Conservation (phyloP, 2,113 vertebrate species). For the Euleptes europaea region DNA sequence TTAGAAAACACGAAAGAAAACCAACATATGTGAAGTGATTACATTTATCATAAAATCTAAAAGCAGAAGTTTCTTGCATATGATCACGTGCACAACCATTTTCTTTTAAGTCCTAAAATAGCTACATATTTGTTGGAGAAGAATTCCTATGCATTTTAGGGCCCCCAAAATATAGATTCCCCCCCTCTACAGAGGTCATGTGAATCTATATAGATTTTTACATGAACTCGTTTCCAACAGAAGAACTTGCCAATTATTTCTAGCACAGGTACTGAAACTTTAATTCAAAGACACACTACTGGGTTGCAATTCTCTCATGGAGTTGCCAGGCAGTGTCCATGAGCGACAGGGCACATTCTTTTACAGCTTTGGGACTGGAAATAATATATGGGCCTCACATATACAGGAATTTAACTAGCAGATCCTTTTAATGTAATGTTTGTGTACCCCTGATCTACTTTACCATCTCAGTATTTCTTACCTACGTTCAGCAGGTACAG, state of each 20-base stretch:
- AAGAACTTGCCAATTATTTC: background rate
- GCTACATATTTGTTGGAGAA: background rate
- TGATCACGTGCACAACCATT: background rate
- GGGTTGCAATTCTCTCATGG: background rate
- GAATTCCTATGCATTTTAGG: background rate
- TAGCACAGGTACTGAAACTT: background rate
- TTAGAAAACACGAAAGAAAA: conserved; percentile 53
- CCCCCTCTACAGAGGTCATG: background rate
- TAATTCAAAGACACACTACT: background rate
- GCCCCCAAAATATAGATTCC: background rate
- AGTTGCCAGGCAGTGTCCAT: background rate
- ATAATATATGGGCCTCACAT: background rate
- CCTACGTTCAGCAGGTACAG: conserved; percentile 89
- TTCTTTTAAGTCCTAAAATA: background rate
- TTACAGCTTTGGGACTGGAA: background rate
- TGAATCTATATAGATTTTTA: background rate
- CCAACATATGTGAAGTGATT: conserved; percentile 20
- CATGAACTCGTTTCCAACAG: background rate
- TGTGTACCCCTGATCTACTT: background rate
- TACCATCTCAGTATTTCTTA: conserved; percentile 64
- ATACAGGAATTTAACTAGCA: background rate
- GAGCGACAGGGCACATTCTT: background rate
- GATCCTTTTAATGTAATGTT: background rate
- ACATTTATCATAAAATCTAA: conserved; percentile 14
- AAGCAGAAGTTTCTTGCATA: conserved; percentile 4